phyloP scores from a whole-genome alignment of 2,888 invertebrate species.

The Lasioglossum calceatum region DNA sequence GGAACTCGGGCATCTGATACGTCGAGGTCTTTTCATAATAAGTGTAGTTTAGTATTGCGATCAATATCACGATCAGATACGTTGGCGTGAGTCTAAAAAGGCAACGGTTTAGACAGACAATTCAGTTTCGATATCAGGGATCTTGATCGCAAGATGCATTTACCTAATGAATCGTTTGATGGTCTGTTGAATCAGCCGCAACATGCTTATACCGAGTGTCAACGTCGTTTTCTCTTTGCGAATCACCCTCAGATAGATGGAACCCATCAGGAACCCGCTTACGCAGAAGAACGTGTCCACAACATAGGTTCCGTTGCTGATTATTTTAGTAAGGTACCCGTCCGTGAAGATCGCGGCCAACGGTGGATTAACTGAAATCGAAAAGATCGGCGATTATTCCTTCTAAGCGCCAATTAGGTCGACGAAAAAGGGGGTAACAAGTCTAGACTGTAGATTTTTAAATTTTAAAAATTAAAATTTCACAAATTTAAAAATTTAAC shows the following conservation, averaged over 20 bases:
- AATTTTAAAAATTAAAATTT: no score
- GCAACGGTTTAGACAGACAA: background rate
- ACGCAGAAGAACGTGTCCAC: constrained; percentile 85
- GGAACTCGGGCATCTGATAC: constrained; percentile 81
- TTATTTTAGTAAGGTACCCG: constrained; percentile 75
- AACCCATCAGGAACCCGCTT: constrained; percentile 80
- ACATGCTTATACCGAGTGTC: constrained; percentile 13
- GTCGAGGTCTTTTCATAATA: constrained; percentile 82
- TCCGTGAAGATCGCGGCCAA: constrained; percentile 56
- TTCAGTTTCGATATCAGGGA: no score
- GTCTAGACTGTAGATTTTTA: no score
- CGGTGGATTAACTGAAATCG: background rate
- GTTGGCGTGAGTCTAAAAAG: constrained; percentile 84
- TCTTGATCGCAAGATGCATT: background rate
- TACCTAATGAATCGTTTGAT: constrained; percentile 78
- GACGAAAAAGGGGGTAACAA: no score
- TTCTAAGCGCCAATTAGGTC: no score
- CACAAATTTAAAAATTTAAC: no score
- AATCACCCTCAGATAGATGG: constrained; percentile 68
- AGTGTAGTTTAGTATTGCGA: constrained; percentile 82
- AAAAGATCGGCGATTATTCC: background rate
- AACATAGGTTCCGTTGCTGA: constrained; percentile 84
- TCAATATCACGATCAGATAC: constrained; percentile 83
- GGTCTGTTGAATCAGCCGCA: constrained; percentile 69
- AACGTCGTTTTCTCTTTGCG: constrained; percentile 44